A percentile compares a stretch with the other conserved stretches of the same genome.
phyloP scores from a whole-genome alignment of 2,888 invertebrate genomes.

The Auanema freiburgensis region DNA sequence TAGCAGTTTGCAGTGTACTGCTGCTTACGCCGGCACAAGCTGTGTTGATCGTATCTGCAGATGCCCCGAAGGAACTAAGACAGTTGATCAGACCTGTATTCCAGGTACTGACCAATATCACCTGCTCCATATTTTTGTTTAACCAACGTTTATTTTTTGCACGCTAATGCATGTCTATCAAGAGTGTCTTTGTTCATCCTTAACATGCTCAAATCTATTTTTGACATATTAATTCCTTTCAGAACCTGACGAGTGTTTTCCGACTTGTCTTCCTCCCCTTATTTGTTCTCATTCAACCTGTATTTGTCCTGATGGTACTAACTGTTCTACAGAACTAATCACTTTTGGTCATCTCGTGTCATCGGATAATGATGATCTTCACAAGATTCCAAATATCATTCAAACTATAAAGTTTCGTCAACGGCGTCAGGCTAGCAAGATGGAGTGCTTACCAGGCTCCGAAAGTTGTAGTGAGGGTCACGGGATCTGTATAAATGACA shows the following conservation, averaged over 20 bases:
- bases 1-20: constrained; percentile 59
- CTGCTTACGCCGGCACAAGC: constrained; percentile 56
- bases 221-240: no score
- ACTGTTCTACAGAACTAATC: constrained; percentile 6
- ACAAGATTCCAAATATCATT: no score
- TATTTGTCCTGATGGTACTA: constrained; percentile 8
- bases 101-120: constrained; percentile 45
- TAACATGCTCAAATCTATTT: neutral
- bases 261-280: constrained; percentile 15
- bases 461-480: constrained; percentile 39
- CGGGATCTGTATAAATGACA: constrained; percentile 42
- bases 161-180: neutral
- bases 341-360: neutral
- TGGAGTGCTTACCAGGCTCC: constrained; percentile 40
- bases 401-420: neutral
- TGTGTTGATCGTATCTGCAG: constrained; percentile 60
- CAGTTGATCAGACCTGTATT: constrained; percentile 63
- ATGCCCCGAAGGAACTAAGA: constrained; percentile 60
- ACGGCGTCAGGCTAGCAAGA: constrained; percentile 14
- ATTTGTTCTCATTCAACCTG: constrained; percentile 14
- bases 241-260: constrained; percentile 12
- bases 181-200: neutral
- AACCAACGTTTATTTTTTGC: neutral
- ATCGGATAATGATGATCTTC: no score
- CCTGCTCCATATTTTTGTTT: neutral